Percentiles rank a stretch among this genome's conserved stretches.
Evolutionary conservation across 1,140 invertebrate species (phyloP).

Genomic region (Acromyrmex charruanus): DNA sequence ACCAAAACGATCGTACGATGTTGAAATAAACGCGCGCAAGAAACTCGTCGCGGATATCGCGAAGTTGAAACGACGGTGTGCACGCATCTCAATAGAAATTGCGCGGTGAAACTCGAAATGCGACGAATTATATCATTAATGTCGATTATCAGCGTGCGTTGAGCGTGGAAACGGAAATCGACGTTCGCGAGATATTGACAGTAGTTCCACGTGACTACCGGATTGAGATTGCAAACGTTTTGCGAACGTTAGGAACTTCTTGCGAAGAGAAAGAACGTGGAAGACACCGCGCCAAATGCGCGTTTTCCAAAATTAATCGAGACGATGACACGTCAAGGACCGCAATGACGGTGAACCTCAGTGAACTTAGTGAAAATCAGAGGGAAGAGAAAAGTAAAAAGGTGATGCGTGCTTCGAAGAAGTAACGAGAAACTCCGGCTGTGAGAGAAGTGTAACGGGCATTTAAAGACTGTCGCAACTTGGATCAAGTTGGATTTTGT

Average conservation of each 20-base stretch:
- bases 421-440: constrained; percentile 29
- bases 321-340: constrained; percentile 43
- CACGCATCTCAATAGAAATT: neutral
- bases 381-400: constrained; percentile 11
- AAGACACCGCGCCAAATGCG: neutral
- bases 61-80: neutral
- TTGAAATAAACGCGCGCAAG: neutral
- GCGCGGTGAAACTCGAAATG: constrained; percentile 20
- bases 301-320: neutral
- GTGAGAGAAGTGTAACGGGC: constrained; percentile 30
- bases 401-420: constrained; percentile 28
- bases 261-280: neutral
- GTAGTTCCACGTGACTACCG: neutral
- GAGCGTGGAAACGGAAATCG: constrained; percentile 31
- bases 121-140: neutral
- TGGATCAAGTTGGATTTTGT: constrained; percentile 4
- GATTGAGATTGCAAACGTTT: constrained; percentile 15
- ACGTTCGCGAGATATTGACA: constrained; percentile 18
- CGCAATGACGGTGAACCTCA: constrained; percentile 46
- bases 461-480: constrained; percentile 31
- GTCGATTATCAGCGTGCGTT: neutral
- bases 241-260: constrained; percentile 24
- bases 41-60: too few relatives aligned
- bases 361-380: constrained; percentile 47
- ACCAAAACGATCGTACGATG: neutral